A percentile compares a stretch with the other conserved stretches of the same genome.
Conservation (phyloP, 2,113 vertebrate genomes). For the Craseonycteris thonglongyai region DNA sequence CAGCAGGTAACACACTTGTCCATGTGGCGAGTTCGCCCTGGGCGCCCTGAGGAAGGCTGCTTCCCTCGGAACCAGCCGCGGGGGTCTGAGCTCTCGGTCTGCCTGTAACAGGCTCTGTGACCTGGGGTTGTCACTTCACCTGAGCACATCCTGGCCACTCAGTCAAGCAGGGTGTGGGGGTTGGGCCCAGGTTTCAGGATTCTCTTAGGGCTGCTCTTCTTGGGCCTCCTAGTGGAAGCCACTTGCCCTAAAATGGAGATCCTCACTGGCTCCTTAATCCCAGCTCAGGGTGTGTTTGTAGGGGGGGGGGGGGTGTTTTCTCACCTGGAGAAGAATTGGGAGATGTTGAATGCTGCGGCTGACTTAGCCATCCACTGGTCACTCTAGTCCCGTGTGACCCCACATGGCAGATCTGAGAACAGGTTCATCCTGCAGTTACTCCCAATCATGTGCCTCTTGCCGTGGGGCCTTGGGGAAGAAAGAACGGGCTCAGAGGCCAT, state of each 20-base stretch:
- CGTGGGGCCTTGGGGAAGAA: background rate
- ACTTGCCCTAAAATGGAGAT: background rate
- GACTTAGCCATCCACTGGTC: background rate
- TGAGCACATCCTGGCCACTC: background rate
- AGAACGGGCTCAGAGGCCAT: background rate
- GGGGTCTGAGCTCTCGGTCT: background rate
- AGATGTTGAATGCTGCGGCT: background rate
- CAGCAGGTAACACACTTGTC: background rate
- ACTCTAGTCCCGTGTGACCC: background rate
- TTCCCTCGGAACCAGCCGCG: background rate
- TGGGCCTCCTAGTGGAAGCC: background rate
- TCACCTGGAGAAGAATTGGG: background rate
- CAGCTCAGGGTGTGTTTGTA: background rate
- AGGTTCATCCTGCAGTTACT: background rate
- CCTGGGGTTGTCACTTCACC: background rate
- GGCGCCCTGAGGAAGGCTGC: background rate
- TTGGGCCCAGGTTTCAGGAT: background rate
- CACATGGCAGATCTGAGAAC: background rate
- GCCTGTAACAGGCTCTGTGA: background rate
- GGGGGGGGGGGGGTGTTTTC: background rate
- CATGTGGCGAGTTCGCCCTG: background rate
- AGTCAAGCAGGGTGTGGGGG: accelerated
- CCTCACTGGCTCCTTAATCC: background rate
- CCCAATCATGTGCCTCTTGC: background rate
- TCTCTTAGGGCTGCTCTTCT: background rate